Percentiles rank a stretch among this genome's conserved stretches.
These are phyloP conservation scores for Palythoa caribaeorum DNA, from an alignment of 92 coral and sea anemone genomes.

Conservation along the genomic window DNA sequence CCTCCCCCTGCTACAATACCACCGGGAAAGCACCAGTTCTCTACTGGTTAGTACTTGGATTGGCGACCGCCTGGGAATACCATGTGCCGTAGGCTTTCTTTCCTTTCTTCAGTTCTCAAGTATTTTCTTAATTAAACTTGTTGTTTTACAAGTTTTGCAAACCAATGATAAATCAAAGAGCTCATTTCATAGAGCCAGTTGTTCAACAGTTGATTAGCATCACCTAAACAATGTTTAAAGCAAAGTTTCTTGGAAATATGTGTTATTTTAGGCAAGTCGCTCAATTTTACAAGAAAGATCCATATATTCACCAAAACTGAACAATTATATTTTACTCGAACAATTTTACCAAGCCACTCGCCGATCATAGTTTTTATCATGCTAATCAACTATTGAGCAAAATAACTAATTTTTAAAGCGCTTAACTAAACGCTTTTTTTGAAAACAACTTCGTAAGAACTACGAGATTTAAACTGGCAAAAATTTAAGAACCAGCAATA, in stretches of 20 bases:
- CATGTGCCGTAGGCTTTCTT: too few species aligned
- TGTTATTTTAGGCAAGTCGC: conserved; percentile 3
- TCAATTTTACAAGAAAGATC: conserved; percentile 5
- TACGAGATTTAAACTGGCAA: not conserved
- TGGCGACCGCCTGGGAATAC: too few species aligned
- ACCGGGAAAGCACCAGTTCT: too few species aligned
- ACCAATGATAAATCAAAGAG: not conserved
- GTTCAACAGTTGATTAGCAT: too few species aligned
- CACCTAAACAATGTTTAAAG: too few species aligned
- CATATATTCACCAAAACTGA: conserved; percentile 13
- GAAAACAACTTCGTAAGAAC: not conserved
- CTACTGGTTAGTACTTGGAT: too few species aligned
- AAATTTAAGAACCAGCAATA: not conserved
- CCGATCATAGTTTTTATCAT: not conserved
- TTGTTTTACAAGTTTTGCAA: conserved; percentile 3
- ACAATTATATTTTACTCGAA: not conserved
- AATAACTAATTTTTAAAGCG: not conserved
- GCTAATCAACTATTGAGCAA: not conserved
- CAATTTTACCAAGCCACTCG: conserved; percentile 20
- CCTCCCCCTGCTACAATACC: not conserved
- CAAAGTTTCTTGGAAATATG: too few species aligned
- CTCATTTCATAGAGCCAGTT: too few species aligned
- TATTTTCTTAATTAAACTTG: conserved; percentile 13
- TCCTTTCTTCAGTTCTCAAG: not conserved
- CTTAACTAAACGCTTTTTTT: not conserved